These are phyloP conservation scores for Loriculus beryllinus DNA, from an alignment of 2,797 vertebrate genomes.

Conservation along the genomic window DNA sequence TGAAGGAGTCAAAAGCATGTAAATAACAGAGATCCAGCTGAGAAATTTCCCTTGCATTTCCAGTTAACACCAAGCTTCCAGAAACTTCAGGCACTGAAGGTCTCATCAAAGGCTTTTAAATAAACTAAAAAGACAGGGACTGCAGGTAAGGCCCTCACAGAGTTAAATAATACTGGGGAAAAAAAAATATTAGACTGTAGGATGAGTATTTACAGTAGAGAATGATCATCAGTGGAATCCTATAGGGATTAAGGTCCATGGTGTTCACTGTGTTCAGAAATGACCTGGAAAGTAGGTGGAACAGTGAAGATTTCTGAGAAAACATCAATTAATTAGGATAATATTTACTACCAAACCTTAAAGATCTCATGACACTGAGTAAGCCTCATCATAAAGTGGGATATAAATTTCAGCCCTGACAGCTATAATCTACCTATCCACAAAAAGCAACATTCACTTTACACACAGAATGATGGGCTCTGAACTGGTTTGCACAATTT, in stretches of 20 bases:
- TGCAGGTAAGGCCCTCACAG: slow-evolving; percentile 11
- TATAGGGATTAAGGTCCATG: background rate
- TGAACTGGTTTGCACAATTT: slow-evolving; percentile 26
- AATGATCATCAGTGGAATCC: background rate
- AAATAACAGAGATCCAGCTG: slow-evolving; percentile 37
- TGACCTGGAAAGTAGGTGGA: background rate
- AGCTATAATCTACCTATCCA: background rate
- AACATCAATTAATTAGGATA: background rate
- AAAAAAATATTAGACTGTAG: background rate
- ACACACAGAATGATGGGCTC: background rate
- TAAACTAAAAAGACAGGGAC: background rate
- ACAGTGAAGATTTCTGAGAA: background rate
- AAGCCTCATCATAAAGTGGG: background rate
- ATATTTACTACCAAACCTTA: background rate
- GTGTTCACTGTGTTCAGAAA: background rate
- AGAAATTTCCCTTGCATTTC: slow-evolving; percentile 27
- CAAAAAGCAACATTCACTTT: background rate
- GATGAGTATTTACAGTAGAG: background rate
- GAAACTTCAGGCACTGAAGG: background rate
- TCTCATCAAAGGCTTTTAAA: slow-evolving; percentile 33
- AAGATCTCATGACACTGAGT: background rate
- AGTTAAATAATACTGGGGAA: background rate
- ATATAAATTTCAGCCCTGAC: slow-evolving; percentile 6
- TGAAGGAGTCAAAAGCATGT: slow-evolving; percentile 24
- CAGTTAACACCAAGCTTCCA: slow-evolving; percentile 30